phyloP scores from a whole-genome alignment of 2,797 vertebrate genomes.

The Danio choprae region DNA sequence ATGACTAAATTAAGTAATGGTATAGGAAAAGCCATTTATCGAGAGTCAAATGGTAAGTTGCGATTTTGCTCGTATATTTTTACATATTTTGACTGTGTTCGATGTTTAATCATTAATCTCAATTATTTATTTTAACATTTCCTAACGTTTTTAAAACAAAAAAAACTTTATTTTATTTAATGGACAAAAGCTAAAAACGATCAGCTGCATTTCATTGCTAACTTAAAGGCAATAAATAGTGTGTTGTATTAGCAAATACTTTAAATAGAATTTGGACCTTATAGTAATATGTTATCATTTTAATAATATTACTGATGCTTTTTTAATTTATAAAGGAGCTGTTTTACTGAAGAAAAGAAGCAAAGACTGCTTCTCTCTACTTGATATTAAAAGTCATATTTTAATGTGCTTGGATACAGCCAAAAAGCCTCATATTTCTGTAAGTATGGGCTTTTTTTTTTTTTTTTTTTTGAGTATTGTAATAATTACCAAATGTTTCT shows the following conservation, averaged over 20 bases:
- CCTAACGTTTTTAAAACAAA: too few relatives aligned
- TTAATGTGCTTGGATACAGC: slow-evolving; percentile 84
- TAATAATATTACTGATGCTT: neutral
- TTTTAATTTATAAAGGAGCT: slow-evolving; percentile 74
- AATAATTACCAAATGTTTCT: neutral
- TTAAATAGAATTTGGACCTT: too few relatives aligned
- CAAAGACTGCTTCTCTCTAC: slow-evolving; percentile 81
- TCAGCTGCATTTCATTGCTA: too few relatives aligned
- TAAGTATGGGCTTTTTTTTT: slow-evolving; percentile 75
- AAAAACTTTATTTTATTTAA: too few relatives aligned
- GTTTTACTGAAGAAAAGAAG: slow-evolving; percentile 76
- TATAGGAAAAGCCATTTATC: slow-evolving; percentile 69
- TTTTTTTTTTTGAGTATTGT: neutral
- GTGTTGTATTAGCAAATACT: too few relatives aligned
- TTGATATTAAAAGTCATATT: slow-evolving; percentile 80
- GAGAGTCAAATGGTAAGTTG: slow-evolving; percentile 84
- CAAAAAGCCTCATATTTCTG: slow-evolving; percentile 81
- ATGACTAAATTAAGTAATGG: slow-evolving; percentile 73
- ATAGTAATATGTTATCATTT: neutral
- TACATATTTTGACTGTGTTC: neutral
- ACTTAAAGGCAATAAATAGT: too few relatives aligned
- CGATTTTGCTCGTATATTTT: neutral
- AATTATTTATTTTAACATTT: too few relatives aligned
- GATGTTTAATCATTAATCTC: too few relatives aligned
- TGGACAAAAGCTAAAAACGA: too few relatives aligned